A percentile compares a stretch with the other conserved stretches of the same genome.
Conservation (phyloP, 1,140 invertebrate species). For the Drosophila nebulosa region DNA sequence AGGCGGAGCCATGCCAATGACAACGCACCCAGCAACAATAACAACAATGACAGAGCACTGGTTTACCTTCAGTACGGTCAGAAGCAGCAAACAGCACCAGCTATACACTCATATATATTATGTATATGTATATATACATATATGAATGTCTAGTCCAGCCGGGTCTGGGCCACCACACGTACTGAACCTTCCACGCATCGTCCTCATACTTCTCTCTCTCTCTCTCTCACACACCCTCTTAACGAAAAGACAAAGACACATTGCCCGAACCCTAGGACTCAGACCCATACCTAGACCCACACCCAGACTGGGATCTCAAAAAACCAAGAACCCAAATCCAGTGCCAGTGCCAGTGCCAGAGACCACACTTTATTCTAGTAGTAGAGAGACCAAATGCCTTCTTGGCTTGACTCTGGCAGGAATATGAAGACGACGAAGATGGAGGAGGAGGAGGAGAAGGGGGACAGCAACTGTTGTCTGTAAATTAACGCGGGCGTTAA, state of each 20-base stretch:
- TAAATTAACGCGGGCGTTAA: slow-evolving; percentile 81
- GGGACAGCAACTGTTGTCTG: slow-evolving; percentile 44
- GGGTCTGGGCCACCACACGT: slow-evolving; percentile 1
- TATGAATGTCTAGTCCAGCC: not conserved
- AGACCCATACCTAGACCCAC: not conserved
- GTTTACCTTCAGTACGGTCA: slow-evolving; percentile 76
- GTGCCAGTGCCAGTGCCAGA: slow-evolving; percentile 20
- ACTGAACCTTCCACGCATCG: not conserved
- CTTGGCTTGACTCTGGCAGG: not conserved
- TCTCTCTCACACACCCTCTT: not conserved
- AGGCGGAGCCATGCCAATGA: slow-evolving; percentile 60
- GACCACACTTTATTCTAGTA: slow-evolving; percentile 33
- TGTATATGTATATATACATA: not conserved
- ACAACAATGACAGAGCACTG: slow-evolving; percentile 66
- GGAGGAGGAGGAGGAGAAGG: not conserved
- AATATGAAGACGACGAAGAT: not conserved
- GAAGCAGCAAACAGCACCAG: slow-evolving; percentile 16
- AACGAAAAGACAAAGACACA: slow-evolving; percentile 16
- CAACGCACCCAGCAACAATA: slow-evolving; percentile 49
- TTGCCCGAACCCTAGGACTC: not conserved
- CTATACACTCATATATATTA: not conserved
- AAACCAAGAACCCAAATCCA: slow-evolving; percentile 9
- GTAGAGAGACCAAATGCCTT: slow-evolving; percentile 22
- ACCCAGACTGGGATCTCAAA: not conserved
- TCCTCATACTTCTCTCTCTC: not conserved